Evolutionary conservation across 2,888 invertebrate genomes (phyloP), one percentile per base, ranked within the genome.

Genomic region (Lithophane ornitopus): DNA sequence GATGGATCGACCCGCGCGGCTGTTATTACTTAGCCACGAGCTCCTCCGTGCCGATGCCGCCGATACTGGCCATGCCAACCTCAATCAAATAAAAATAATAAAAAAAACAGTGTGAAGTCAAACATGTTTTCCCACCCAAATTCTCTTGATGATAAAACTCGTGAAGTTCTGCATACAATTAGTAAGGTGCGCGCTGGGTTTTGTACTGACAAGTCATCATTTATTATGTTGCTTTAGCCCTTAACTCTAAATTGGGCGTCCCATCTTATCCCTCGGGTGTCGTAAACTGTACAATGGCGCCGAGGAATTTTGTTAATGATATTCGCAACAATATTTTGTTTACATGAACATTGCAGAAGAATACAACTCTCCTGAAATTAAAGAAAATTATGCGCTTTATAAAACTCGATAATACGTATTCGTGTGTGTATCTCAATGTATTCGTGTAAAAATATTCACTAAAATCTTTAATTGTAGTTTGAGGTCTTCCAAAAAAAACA

Each of bases 191-290:
- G 26, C 14, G 22, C 9, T 59, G n/a, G 19, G 39, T 56, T 41
- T 52, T 34, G 61, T 16, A 80, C 28, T 54, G 22, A 28, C 19
- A 41, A 49, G 19, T 49, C 26, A 66, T 74, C 9, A 56, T 66
- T 54, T 22, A 78, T 52, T 61, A 46, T 39, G 59, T 73, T 54
- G 4, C n/a, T 66, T 66, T 54, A 26, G 19, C 26, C 41, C 41
- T 22, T 66, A 16, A 6, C 22, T 49, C 56, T 41, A 63, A 81
- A 78, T 78, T 56, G 34, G 26, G 62, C 49, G 26, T 56, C 49
- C 41, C 41, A 74, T 62, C 54, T 41, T 61, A 62, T 74, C 61
- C 56, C 61, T 28, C 14, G 41, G 61, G 74, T 49, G 26, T 62
- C 66, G 56, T 74, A 46, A 80, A 74, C n/a, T 28, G 28, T 61